Percentiles rank a stretch among this genome's conserved stretches.
Evolutionary conservation across 2,113 vertebrate genomes (phyloP).

Genomic region (Herpailurus yagouaroundi): DNA sequence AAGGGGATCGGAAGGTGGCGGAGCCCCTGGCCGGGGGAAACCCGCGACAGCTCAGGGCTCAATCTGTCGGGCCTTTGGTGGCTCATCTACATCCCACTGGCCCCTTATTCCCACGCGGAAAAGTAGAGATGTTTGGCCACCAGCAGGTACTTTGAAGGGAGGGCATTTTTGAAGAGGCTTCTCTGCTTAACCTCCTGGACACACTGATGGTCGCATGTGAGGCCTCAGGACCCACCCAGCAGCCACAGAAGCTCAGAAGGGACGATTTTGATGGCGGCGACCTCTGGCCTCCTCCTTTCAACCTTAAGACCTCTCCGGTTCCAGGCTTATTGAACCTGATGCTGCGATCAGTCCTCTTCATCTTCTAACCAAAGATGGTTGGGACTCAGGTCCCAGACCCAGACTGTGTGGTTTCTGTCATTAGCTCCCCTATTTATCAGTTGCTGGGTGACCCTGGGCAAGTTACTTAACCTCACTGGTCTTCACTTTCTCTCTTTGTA

Average conservation of each 20-base stretch:
- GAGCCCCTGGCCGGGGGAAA: neutral
- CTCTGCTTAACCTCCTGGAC: neutral
- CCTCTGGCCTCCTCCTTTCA: neutral
- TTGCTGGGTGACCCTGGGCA: neutral
- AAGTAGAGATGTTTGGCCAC: neutral
- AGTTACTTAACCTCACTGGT: neutral
- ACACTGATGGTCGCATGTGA: neutral
- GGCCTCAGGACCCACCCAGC: neutral
- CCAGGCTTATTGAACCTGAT: neutral
- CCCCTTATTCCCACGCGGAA: neutral
- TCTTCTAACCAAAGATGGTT: neutral
- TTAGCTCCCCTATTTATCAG: neutral
- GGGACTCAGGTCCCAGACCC: neutral
- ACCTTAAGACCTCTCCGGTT: neutral
- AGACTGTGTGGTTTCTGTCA: neutral
- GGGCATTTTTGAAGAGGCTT: neutral
- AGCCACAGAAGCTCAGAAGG: neutral
- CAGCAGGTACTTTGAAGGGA: neutral
- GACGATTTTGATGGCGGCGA: neutral
- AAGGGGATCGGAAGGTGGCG: neutral
- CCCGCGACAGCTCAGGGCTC: neutral
- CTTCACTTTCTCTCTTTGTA: neutral
- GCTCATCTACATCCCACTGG: neutral
- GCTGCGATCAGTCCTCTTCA: neutral
- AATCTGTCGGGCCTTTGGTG: neutral